phyloP scores from a whole-genome alignment of 1,140 invertebrate genomes.

The Lepidurus arcticus region DNA sequence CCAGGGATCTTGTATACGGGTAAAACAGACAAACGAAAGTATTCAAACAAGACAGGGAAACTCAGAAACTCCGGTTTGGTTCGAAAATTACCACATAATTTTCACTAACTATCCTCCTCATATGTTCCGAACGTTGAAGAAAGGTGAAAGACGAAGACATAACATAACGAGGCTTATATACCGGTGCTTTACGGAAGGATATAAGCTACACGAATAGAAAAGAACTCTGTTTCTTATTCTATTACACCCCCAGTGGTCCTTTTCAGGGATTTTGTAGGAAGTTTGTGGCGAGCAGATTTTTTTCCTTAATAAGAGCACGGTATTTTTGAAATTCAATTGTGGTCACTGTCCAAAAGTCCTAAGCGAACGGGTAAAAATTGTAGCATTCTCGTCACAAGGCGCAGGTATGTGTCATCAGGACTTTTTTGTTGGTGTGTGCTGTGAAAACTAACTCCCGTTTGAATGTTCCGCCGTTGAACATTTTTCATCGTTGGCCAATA shows the following conservation, averaged over 20 bases:
- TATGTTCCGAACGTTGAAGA: neutral
- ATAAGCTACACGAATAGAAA: neutral
- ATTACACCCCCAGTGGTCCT: neutral
- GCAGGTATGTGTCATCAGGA: too few species aligned
- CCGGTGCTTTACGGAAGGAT: conserved; percentile 10
- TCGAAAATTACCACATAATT: neutral
- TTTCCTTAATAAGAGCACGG: neutral
- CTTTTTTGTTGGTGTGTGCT: too few species aligned
- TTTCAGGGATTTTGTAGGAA: neutral
- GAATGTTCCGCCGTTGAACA: too few species aligned
- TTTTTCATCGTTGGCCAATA: too few species aligned
- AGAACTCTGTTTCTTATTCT: neutral
- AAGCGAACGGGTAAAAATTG: too few species aligned
- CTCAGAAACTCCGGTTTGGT: neutral
- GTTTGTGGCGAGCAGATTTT: neutral
- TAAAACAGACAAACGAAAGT: neutral
- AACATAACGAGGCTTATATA: neutral
- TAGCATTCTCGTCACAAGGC: too few species aligned
- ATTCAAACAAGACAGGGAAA: neutral
- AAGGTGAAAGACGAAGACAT: too few species aligned
- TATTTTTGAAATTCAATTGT: too few species aligned
- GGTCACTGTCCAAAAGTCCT: too few species aligned
- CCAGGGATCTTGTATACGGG: conserved; percentile 20
- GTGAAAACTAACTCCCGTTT: too few species aligned
- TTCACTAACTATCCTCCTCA: neutral